phyloP scores from a whole-genome alignment of 2,113 vertebrate genomes.

The Corynorhinus townsendii region DNA sequence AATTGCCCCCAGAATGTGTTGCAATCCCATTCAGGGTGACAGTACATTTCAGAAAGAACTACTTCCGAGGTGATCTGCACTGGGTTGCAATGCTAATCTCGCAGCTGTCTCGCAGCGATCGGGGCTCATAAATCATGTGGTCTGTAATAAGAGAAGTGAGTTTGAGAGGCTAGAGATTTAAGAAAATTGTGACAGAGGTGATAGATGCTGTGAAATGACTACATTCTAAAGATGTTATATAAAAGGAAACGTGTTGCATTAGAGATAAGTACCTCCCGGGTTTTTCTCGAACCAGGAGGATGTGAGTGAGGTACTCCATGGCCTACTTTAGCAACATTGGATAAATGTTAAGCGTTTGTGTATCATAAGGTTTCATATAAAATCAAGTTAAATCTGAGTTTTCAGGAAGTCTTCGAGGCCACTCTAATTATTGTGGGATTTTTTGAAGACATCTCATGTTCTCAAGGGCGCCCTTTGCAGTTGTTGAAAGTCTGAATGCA shows the following conservation, averaged over 20 bases:
- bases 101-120: slow-evolving; percentile 67
- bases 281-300: slow-evolving; percentile 22
- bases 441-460: neutral
- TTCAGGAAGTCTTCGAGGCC: neutral
- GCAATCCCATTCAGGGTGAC: slow-evolving; percentile 60
- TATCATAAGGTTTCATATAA: slow-evolving; percentile 18
- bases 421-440: neutral
- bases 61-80: slow-evolving; percentile 58
- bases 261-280: slow-evolving; percentile 64
- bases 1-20: slow-evolving; percentile 51
- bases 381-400: neutral
- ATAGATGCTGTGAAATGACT: slow-evolving; percentile 76
- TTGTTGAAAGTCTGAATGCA: neutral
- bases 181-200: slow-evolving; percentile 74
- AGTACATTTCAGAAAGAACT: slow-evolving; percentile 63
- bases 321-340: slow-evolving; percentile 27
- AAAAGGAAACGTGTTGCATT: slow-evolving; percentile 66
- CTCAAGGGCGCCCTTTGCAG: neutral
- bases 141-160: slow-evolving; percentile 72
- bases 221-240: slow-evolving; percentile 69
- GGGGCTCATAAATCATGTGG: slow-evolving; percentile 74
- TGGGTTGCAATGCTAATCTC: slow-evolving; percentile 73
- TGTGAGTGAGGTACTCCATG: slow-evolving; percentile 6
- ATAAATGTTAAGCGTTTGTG: slow-evolving; percentile 2
- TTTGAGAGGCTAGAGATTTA: slow-evolving; percentile 77